A percentile compares a stretch with the other conserved stretches of the same genome.
Evolutionary conservation across 2,113 vertebrate species (phyloP).

Genomic region (Rhinoderma darwinii): DNA sequence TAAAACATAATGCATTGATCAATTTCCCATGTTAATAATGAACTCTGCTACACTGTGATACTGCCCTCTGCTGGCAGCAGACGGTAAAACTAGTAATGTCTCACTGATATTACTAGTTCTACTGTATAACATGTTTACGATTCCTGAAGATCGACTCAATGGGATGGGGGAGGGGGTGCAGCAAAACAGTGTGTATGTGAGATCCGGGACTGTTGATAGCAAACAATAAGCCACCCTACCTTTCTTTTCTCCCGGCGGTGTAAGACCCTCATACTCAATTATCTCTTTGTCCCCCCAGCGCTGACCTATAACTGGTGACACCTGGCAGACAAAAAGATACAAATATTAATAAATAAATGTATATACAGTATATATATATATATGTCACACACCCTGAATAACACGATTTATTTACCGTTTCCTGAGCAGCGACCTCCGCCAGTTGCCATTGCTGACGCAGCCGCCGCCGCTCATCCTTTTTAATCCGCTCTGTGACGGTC

Average conservation of each 20-base stretch:
- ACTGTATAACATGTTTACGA: neutral
- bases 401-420: neutral
- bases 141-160: too few species aligned
- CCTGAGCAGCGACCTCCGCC: constrained; percentile 28
- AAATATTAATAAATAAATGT: neutral
- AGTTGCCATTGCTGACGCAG: neutral
- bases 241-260: constrained; percentile 69
- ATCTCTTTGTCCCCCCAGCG: constrained; percentile 63
- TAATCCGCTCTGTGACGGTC: neutral
- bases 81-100: too few species aligned
- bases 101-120: neutral
- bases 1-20: neutral
- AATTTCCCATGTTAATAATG: neutral
- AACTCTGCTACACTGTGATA: too few species aligned
- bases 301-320: constrained; percentile 47
- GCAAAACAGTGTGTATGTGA: neutral
- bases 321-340: constrained; percentile 29
- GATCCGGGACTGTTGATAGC: too few species aligned
- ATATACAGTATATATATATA: too few species aligned
- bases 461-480: constrained; percentile 6
- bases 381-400: neutral
- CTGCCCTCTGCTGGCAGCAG: too few species aligned
- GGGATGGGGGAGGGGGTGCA: too few species aligned
- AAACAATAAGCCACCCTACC: too few species aligned
- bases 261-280: constrained; percentile 65